phyloP scores from a whole-genome alignment of 2,113 vertebrate species.

The Pseudorasbora parva region DNA sequence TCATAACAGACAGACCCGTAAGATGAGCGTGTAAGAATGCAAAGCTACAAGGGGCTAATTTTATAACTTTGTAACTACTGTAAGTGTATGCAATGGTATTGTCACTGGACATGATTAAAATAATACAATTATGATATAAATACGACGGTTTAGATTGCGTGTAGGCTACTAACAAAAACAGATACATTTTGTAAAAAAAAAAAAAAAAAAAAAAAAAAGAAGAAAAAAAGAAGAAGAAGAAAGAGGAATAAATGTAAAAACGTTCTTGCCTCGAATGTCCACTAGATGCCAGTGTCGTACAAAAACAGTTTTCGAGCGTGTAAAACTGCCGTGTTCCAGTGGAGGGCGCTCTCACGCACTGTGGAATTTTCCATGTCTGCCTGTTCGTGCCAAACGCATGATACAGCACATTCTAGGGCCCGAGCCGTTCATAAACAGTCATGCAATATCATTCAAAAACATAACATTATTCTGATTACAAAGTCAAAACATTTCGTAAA shows the following conservation, averaged over 20 bases:
- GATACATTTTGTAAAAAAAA: too few species aligned
- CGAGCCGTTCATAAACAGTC: too few species aligned
- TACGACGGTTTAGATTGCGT: neutral
- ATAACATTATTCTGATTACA: neutral
- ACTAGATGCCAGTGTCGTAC: conserved; percentile 3
- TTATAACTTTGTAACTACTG: neutral
- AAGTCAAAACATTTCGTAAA: too few species aligned
- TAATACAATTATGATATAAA: neutral
- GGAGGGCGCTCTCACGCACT: neutral
- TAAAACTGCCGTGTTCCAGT: neutral
- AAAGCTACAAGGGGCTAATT: too few species aligned
- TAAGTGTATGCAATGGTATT: neutral
- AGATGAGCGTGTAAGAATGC: too few species aligned
- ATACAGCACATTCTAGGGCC: conserved; percentile 21
- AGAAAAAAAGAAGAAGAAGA: too few species aligned
- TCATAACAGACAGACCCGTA: neutral
- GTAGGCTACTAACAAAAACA: too few species aligned
- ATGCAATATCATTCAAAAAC: neutral
- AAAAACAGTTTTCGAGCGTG: neutral
- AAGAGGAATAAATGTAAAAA: too few species aligned
- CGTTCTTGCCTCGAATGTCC: neutral
- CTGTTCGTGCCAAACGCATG: conserved; percentile 24
- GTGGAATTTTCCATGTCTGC: conserved; percentile 49
- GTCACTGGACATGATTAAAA: neutral
- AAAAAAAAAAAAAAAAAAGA: too few species aligned